Percentiles rank a stretch among this genome's conserved stretches.
Evolutionary conservation across 1,140 invertebrate genomes (phyloP).

Genomic region (Eriocheir sinensis): DNA sequence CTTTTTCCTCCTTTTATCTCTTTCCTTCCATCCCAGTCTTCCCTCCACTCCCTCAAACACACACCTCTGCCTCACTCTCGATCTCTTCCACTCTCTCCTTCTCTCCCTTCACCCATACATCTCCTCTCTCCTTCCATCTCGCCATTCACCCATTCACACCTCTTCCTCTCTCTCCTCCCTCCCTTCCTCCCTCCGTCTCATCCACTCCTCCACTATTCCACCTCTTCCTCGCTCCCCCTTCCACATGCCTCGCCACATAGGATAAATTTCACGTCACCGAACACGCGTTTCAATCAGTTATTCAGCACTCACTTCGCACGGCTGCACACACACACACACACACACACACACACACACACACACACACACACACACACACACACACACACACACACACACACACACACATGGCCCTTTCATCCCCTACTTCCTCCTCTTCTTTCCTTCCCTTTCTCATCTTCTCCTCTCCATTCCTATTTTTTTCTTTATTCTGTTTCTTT

Average conservation of each 20-base stretch:
- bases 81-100: neutral
- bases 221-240: neutral
- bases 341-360: constrained; percentile 22
- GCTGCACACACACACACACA: neutral
- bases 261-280: too few relatives aligned
- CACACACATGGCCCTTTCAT: neutral
- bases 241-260: too few relatives aligned
- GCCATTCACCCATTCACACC: too few relatives aligned
- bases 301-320: too few relatives aligned
- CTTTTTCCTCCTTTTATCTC: neutral
- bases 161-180: neutral
- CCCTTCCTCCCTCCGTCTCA: neutral
- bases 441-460: neutral
- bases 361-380: constrained; percentile 15
- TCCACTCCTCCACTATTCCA: neutral
- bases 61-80: neutral
- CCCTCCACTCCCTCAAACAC: neutral
- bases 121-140: neutral
- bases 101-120: neutral
- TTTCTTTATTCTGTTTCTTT: neutral
- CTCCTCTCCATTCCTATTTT: neutral
- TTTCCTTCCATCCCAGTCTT: neutral
- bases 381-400: neutral
- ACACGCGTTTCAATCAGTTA: too few relatives aligned
- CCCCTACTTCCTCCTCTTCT: neutral